Evolutionary conservation across 2,113 vertebrate genomes (phyloP), one percentile per base, ranked within the genome.

Genomic region (Madoqua kirkii): DNA sequence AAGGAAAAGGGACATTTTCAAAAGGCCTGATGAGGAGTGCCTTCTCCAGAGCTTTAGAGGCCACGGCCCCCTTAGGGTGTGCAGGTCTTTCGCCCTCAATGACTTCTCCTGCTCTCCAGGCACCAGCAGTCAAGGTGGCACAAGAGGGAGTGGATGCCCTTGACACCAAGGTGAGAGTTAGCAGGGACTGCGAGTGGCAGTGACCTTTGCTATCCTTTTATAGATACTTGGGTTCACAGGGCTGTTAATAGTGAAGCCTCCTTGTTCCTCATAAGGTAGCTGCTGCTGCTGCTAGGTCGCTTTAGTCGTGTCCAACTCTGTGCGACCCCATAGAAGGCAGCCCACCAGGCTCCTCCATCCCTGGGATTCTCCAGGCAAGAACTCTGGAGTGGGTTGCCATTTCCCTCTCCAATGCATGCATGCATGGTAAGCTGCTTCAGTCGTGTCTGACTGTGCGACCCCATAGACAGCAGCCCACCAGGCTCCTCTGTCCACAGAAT

Each of bases 21-120:
- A 95, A 94, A 74, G n/a, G 13, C 25, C 86, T 86, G 50, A 91
- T 88, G 29, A 96, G 91, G 31, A 89, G 71, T 55, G 67, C 78
- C 89, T 91, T 31, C 90, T 97, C 64, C 12, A 64, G 45, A 50
- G n/a, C 64, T 57, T 88, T 54, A 67, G 4, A 6, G 95, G 60
- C 33, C 59, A 86, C 16, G 3, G 7, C 11, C 25, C 67, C n/a
- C n/a, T 79, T 25, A 76, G 14, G 27, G 50, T 23, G 91, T 21
- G 43, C 92, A 90, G 67, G 45, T 52, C 74, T 81, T 81, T 87
- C 67, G 36, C 33, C 54, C 54, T 82, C 36, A 25, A 0, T 8
- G 10, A 60, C 45, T 97, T 67, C 25, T 59, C 59, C 40, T 5
- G 45, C 14, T 92, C 74, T 15, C 25, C 3, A 23, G 36, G 62